Base-by-base conservation (phyloP, 2,113 vertebrate species). In the Dermatemys mawii region DNA sequence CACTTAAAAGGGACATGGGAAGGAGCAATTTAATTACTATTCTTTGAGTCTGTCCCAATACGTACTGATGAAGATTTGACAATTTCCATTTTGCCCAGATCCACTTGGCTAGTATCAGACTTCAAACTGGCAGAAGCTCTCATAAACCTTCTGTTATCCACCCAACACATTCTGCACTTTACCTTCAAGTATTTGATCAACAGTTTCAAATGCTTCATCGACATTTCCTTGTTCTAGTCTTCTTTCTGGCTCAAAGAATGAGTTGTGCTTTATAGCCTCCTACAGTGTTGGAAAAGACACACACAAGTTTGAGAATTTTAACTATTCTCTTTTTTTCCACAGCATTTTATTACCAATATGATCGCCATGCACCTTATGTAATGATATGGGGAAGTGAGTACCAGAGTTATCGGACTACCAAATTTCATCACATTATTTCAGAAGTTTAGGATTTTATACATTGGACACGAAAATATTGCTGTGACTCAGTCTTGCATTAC, bases 181-280 rank as follows among this genome's bases (percentile, higher is more conserved):
- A 98, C 98, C 98, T 98, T 98, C 98, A 86, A 98, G 94, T 92
- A 97, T 94, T n/a, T 98, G 90, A 84, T 98, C 98, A 27, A 93
- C 98, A 51, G 35, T 78, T 95, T 97, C 96, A 96, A 98, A 98
- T 3, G 96, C 97, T 70, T 97, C 93, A 67, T 98, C 98, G 29
- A 98, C 92, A 49, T 98, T 95, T 95, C 98, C 98, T 41, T 90
- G 91, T 83, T 98, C 97, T 88, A 98, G 92, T 90, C 98, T 98
- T 90, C 96, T 97, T 92, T 95, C 92, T 70, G 95, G 88, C 8
- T 96, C 70, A 41, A 97, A 98, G 96, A 98, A 98, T 0, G 98
- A 98, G 14, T 98, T 96, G 85, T 98, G 93, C 11, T 97, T 93
- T 93, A 98, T 94, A 46, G 98, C 98, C 9, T 98, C 98, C 98